These are phyloP conservation scores for Clarias magur DNA, from an alignment of 2,113 vertebrate genomes.

Conservation along the genomic window DNA sequence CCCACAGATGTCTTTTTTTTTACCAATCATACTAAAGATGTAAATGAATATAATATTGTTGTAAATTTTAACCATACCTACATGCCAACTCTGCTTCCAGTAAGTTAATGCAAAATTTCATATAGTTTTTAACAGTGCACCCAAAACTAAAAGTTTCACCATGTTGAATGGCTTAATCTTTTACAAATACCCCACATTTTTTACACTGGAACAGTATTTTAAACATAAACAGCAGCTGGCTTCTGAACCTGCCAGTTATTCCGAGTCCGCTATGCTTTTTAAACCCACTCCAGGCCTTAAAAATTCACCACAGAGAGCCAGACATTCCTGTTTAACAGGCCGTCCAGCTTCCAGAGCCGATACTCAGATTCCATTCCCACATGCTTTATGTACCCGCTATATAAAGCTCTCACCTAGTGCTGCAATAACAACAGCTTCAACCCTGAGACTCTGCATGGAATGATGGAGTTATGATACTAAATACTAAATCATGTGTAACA, in stretches of 20 bases:
- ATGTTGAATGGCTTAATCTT: not conserved
- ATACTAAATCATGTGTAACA: not conserved
- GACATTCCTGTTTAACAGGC: constrained; percentile 49
- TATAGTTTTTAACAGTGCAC: not conserved
- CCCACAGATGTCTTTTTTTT: not conserved
- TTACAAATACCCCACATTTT: not conserved
- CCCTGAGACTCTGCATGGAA: not conserved
- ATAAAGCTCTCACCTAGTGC: not conserved
- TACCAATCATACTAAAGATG: not conserved
- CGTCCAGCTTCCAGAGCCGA: constrained; percentile 10
- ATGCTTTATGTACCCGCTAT: not conserved
- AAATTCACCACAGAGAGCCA: constrained; percentile 45
- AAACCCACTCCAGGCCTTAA: constrained; percentile 33
- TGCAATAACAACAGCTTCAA: not conserved
- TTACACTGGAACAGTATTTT: not conserved
- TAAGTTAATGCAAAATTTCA: not conserved
- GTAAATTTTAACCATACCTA: not conserved
- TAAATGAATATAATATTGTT: not conserved
- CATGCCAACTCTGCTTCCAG: not conserved
- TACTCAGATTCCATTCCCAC: constrained; percentile 31
- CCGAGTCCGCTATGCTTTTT: not conserved
- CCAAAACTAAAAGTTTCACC: not conserved
- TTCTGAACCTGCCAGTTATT: constrained; percentile 20
- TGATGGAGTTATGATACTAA: not conserved
- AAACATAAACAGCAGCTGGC: not conserved